Evolutionary conservation across 2,888 invertebrate genomes (phyloP), one percentile per base, ranked within the genome.

Genomic region (Drosophila sordidapex): DNA sequence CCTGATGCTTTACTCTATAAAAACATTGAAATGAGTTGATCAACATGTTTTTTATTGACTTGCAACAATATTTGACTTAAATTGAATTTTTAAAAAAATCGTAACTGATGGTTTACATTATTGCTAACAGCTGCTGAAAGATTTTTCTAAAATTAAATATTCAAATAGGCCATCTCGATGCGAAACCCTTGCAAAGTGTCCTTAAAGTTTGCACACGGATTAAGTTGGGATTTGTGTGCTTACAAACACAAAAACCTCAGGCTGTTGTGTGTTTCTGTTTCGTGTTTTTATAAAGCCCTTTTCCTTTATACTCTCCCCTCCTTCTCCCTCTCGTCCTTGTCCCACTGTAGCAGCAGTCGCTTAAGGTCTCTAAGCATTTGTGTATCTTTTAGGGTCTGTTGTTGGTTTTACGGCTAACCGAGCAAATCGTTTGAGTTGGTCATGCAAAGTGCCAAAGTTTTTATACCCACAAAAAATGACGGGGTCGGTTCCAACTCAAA

Each of bases 401-500:
- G 84, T 68, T 84, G 81, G 72, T 74, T 72, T 65, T 74, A 67
- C 80, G 83, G 87, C 75, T 77, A 82, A 83, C 87, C 83, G 82
- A 83, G 82, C 87, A 84, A 87, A 83, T 87, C 83, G 87, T 82
- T 83, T 83, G 84, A 82, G 87, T 84, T 73, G 87, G 87, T 78
- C 82, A 80, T 84, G 77, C 87, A 87, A 83, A 83, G 83, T 83
- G 84, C 87, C 87, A 83, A 83, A 83, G 87, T 87, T 83, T 83
- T 83, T 81, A 74, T 71, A 74, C 71, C 69, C 70, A 52, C 38
- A 67, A 56, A 58, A 59, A 59, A 59, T 48, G 27, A 57, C 33
- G 51, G 52, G 25, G 15, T 7, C 25, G 54, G 2, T 8, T 54
- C 25, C 35, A 38, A 60, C 61, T 68, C 72, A 72, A 78, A 78